A percentile compares a stretch with the other conserved stretches of the same genome.
Evolutionary conservation across 2,888 invertebrate genomes (phyloP).

Genomic region (Lepas anatifera): DNA sequence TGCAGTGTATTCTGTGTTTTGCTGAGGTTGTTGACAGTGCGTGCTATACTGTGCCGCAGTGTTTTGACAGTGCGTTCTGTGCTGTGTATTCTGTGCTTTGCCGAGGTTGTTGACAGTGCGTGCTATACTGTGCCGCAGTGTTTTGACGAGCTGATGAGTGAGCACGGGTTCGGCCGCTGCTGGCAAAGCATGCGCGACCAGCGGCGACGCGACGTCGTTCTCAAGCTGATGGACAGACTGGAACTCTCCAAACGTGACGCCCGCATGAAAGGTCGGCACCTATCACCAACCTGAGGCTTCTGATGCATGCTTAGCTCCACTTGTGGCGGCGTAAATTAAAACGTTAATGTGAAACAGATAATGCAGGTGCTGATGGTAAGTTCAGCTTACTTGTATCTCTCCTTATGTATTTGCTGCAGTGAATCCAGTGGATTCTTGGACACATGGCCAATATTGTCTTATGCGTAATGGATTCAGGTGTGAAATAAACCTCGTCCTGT

Average conservation of each 20-base stretch:
- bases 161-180: constrained; percentile 62
- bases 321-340: too few species aligned
- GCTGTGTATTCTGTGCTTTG: constrained; percentile 63
- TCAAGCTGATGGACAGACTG: constrained; percentile 77
- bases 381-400: too few species aligned
- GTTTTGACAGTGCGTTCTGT: constrained; percentile 85
- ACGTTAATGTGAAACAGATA: too few species aligned
- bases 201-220: constrained; percentile 61
- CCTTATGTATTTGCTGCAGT: too few species aligned
- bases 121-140: constrained; percentile 37
- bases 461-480: too few species aligned
- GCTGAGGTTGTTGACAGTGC: constrained; percentile 46
- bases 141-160: constrained; percentile 84
- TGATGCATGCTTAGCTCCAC: too few species aligned
- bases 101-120: constrained; percentile 44
- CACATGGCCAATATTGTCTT: too few species aligned
- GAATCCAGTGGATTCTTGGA: too few species aligned
- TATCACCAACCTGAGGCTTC: too few species aligned
- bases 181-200: constrained; percentile 63
- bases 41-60: constrained; percentile 31
- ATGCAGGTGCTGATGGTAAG: too few species aligned
- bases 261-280: constrained; percentile 54
- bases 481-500: too few species aligned
- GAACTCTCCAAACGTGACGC: constrained; percentile 72
- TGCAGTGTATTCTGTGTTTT: constrained; percentile 59